A percentile compares a stretch with the other conserved stretches of the same genome.
These are phyloP conservation scores for Archips crataeganus DNA, from an alignment of 2,888 invertebrate species.

Conservation along the genomic window DNA sequence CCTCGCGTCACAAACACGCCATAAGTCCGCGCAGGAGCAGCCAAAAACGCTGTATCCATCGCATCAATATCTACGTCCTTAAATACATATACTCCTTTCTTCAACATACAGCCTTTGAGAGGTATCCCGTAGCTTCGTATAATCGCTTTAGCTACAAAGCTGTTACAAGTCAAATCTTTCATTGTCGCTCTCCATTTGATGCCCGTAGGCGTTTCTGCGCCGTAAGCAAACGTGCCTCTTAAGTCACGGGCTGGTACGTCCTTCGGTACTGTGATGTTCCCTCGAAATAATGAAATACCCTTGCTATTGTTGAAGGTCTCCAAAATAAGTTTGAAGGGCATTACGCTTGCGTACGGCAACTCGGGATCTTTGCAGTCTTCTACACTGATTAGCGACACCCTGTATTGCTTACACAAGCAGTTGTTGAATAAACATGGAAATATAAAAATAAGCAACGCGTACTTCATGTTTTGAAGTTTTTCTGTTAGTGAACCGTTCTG, in stretches of 20 bases:
- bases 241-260: background rate
- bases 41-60: background rate
- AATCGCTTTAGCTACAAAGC: background rate
- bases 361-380: conserved; percentile 11
- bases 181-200: background rate
- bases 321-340: background rate
- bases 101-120: background rate
- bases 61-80: conserved; percentile 10
- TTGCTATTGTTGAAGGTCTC: background rate
- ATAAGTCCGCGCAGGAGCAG: background rate
- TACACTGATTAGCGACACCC: background rate
- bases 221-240: background rate
- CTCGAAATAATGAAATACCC: background rate
- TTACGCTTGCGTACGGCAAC: background rate
- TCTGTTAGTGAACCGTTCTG: too few species aligned
- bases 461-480: conserved; percentile 2
- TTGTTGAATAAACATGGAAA: background rate
- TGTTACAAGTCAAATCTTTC: background rate
- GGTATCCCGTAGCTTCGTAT: background rate
- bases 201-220: background rate
- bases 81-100: conserved; percentile 8
- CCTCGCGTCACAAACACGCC: background rate
- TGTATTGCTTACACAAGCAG: conserved; percentile 11
- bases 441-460: background rate
- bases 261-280: background rate